Conservation (phyloP, 2,113 vertebrate species). For the Vidua chalybeata region DNA sequence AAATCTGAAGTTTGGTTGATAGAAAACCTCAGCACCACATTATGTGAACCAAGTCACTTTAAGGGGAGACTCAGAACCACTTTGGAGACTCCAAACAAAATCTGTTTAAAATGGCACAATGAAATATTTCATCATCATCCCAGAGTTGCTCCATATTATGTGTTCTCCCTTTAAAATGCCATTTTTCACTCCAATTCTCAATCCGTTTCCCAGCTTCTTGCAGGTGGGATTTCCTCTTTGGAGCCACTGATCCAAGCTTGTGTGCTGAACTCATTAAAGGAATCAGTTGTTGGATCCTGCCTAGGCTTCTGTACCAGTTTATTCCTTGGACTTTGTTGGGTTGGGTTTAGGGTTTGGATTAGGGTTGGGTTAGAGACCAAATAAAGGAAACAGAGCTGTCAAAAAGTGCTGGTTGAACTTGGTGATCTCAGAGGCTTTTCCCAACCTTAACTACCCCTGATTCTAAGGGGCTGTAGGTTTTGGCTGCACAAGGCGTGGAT, state of each 20-base stretch:
- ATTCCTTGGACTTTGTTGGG: neutral
- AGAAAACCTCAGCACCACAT: neutral
- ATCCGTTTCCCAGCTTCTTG: neutral
- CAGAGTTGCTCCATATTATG: rapidly evolving
- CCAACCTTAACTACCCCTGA: rapidly evolving
- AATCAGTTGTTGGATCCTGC: neutral
- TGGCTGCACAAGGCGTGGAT: neutral
- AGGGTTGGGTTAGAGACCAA: neutral
- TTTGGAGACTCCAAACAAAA: neutral
- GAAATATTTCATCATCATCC: neutral
- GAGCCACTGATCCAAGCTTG: neutral
- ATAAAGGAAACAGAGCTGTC: neutral
- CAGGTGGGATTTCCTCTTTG: neutral
- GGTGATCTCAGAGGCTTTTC: neutral
- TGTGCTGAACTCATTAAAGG: neutral
- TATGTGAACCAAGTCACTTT: rapidly evolving
- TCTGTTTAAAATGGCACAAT: neutral
- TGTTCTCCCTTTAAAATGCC: neutral
- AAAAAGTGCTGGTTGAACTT: neutral
- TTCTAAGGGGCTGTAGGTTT: rapidly evolving
- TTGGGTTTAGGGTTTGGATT: rapidly evolving
- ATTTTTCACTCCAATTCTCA: neutral
- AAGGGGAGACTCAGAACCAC: neutral
- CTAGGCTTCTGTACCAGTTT: neutral
- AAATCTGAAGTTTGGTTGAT: neutral